Evolutionary conservation across 35 echinoderm and acorn worm species (phyloP).

Genomic region (Acanthaster planci): DNA sequence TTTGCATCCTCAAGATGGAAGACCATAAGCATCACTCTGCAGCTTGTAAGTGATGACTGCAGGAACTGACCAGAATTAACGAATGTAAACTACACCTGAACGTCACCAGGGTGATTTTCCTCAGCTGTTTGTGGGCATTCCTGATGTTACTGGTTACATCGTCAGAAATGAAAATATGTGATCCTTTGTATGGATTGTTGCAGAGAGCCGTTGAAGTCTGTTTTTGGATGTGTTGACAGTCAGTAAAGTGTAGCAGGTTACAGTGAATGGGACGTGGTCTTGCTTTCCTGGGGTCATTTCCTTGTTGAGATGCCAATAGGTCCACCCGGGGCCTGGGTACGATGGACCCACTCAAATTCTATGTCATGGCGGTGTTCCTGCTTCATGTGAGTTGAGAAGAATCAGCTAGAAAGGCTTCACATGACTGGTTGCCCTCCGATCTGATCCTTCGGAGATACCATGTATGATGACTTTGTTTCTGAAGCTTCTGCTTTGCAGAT

Average conservation of each 20-base stretch:
- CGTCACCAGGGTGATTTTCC: neutral
- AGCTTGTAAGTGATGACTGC: constrained; percentile 19
- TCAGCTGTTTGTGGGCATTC: neutral
- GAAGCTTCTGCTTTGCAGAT: constrained; percentile 19
- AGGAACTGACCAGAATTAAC: neutral
- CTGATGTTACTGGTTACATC: neutral
- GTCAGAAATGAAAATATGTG: constrained; percentile 1
- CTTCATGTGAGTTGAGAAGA: neutral
- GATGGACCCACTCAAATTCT: constrained; percentile 22
- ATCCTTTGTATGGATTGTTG: constrained; percentile 1
- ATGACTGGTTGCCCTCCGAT: neutral
- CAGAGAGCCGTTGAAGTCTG: neutral
- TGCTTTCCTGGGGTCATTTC: neutral
- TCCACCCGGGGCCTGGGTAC: neutral
- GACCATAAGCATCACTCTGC: neutral
- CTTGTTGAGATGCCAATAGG: too few species aligned
- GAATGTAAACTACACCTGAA: neutral
- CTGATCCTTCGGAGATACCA: neutral
- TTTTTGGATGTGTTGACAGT: neutral
- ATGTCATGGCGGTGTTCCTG: neutral
- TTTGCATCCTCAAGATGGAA: neutral
- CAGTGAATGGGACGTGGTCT: constrained; percentile 7
- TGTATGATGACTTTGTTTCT: constrained; percentile 27
- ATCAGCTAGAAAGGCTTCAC: constrained; percentile 7
- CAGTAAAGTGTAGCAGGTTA: constrained; percentile 3